Conservation (phyloP, 2,113 vertebrate genomes). For the Misgurnus anguillicaudatus region DNA sequence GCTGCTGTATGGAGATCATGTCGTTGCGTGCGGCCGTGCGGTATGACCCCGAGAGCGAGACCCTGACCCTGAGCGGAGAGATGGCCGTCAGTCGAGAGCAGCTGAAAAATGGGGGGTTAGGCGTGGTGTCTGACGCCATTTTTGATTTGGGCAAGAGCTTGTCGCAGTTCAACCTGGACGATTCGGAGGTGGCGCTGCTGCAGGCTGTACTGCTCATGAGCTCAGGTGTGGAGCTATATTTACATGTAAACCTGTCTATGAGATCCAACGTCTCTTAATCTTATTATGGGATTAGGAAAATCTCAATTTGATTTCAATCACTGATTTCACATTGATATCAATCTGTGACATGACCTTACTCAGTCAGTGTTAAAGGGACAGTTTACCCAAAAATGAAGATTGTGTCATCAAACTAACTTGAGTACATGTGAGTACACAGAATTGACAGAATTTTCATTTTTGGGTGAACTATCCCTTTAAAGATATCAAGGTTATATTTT, state of each 20-base stretch:
- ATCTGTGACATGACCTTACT: too few relatives aligned
- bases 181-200: constrained; percentile 88
- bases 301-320: too few relatives aligned
- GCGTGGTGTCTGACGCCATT: constrained; percentile 88
- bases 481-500: too few relatives aligned
- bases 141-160: constrained; percentile 90
- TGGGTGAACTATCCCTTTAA: too few relatives aligned
- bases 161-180: constrained; percentile 88
- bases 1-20: constrained; percentile 95
- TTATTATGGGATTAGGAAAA: too few relatives aligned
- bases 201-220: constrained; percentile 91
- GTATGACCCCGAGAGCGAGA: constrained; percentile 89
- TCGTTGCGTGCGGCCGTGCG: constrained; percentile 86
- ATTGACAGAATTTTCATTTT: too few relatives aligned
- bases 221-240: constrained; percentile 72
- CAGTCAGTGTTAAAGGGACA: too few relatives aligned
- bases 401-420: too few relatives aligned
- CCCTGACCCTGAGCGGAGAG: constrained; percentile 86
- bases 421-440: too few relatives aligned
- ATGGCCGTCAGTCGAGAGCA: constrained; percentile 89
- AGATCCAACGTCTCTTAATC: too few relatives aligned
- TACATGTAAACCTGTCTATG: not conserved
- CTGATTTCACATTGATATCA: too few relatives aligned
- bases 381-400: too few relatives aligned
- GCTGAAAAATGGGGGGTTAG: constrained; percentile 87